Evolutionary conservation across 2,888 invertebrate genomes (phyloP).

Genomic region (Sympetrum striolatum): DNA sequence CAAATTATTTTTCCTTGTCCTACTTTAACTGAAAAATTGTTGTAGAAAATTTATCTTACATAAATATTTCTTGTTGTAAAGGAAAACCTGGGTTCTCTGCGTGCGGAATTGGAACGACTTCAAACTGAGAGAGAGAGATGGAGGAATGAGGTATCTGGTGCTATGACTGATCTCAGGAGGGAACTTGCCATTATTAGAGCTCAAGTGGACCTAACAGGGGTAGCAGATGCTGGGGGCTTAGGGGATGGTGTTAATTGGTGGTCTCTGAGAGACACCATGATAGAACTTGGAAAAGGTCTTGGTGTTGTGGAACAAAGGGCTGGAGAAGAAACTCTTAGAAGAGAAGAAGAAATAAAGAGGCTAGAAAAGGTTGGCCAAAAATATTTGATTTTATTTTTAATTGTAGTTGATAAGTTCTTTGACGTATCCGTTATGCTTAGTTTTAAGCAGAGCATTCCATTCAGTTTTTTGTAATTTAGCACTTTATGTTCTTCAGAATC

Average conservation of each 20-base stretch:
- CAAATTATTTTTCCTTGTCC: neutral
- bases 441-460: neutral
- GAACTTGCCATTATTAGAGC: conserved; percentile 7
- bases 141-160: conserved; percentile 56
- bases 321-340: neutral
- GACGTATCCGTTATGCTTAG: neutral
- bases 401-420: neutral
- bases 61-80: conserved; percentile 56
- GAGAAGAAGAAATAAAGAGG: conserved; percentile 22
- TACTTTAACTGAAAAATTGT: neutral
- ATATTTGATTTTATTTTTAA: neutral
- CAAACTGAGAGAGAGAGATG: conserved; percentile 50
- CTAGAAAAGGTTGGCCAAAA: neutral
- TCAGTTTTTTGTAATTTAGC: too few species aligned
- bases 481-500: too few species aligned
- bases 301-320: conserved; percentile 10
- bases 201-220: conserved; percentile 57
- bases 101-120: conserved; percentile 70
- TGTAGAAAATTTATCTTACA: neutral
- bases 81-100: conserved; percentile 76
- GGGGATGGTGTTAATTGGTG: conserved; percentile 63
- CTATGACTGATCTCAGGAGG: conserved; percentile 57
- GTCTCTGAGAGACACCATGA: conserved; percentile 72
- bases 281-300: conserved; percentile 66
- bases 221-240: conserved; percentile 49